Evolutionary conservation across 1,140 invertebrate genomes (phyloP), one percentile per base, ranked within the genome.

Genomic region (Amphibalanus amphitrite): DNA sequence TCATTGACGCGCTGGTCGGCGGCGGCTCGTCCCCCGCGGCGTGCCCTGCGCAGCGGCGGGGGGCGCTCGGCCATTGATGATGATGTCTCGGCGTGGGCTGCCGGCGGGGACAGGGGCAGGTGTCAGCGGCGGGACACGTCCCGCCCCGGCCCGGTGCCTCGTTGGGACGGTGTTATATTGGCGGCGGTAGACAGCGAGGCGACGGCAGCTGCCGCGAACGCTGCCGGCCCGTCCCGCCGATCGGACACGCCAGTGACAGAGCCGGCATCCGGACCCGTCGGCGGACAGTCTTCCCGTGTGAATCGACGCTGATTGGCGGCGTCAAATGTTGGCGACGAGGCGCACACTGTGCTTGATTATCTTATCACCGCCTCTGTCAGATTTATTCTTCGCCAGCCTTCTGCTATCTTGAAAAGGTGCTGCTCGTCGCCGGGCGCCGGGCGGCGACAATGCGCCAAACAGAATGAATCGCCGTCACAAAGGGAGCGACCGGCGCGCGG

Each of bases 381-480:
- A 59, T 59, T 59, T 59, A 59, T 59, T 59, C 47, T 59, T 59
- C 47, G 47, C 47, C 47, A 59, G 47, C 47, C 47, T 59, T 59
- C 47, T 59, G 47, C 47, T 59, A 59, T 59, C 47, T 59, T 59
- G 10, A 59, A 59, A 59, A 59, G 47, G 47, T 59, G 4, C 47
- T 8, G 47, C 47, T 59, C 23, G 10, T 59, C 47, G n/a, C n/a
- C n/a, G 47, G 47, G 47, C 13, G 13, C 10, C 17, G 6, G 13
- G 47, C 13, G 47, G 47, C 17, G 47, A 59, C 47, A 59, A 59
- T 59, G 47, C 20, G 47, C 47, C 47, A 59, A 59, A 59, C 47
- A 59, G 47, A 59, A 59, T 59, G 47, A 59, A 59, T 59, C 47
- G 47, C 10, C 1, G 47, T 20, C 6, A 59, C 47, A 59, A 59